phyloP scores from a whole-genome alignment of 2,113 vertebrate species.

The Bufo gargarizans region DNA sequence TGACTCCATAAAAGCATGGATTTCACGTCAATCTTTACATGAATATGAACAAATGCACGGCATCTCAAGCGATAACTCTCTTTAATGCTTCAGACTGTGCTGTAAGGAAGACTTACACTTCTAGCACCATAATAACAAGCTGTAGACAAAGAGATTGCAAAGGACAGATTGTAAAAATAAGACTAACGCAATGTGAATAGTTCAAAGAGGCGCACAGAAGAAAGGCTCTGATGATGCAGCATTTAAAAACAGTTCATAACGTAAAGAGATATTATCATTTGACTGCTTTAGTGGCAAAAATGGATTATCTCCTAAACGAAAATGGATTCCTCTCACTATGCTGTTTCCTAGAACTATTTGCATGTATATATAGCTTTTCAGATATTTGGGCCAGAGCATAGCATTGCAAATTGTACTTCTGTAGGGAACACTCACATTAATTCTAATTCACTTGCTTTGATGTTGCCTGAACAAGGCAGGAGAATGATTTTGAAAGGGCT shows the following conservation, averaged over 20 bases:
- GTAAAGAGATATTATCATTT: neutral
- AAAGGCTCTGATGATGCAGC: neutral
- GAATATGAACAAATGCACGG: slow-evolving; percentile 40
- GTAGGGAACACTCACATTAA: slow-evolving; percentile 51
- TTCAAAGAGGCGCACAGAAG: slow-evolving; percentile 3
- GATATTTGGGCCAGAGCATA: slow-evolving; percentile 21
- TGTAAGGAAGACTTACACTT: slow-evolving; percentile 33
- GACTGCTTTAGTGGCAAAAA: slow-evolving; percentile 12
- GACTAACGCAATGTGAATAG: neutral
- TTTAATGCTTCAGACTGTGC: slow-evolving; percentile 40
- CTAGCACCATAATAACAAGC: slow-evolving; percentile 20
- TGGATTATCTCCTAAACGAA: slow-evolving; percentile 22
- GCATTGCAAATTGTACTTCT: slow-evolving; percentile 43
- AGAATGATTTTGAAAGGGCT: slow-evolving; percentile 19
- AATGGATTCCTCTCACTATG: slow-evolving; percentile 21
- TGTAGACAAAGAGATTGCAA: slow-evolving; percentile 10
- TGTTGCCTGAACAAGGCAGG: slow-evolving; percentile 50
- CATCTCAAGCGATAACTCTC: slow-evolving; percentile 46
- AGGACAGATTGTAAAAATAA: neutral
- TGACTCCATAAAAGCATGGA: slow-evolving; percentile 48
- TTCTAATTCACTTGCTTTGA: slow-evolving; percentile 55
- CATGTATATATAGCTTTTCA: slow-evolving; percentile 37
- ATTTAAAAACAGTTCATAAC: neutral
- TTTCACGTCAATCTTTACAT: slow-evolving; percentile 49
- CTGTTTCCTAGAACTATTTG: slow-evolving; percentile 29